Base-by-base conservation (phyloP, 2,888 invertebrate species). In the Choristoneura rosaceana region DNA sequence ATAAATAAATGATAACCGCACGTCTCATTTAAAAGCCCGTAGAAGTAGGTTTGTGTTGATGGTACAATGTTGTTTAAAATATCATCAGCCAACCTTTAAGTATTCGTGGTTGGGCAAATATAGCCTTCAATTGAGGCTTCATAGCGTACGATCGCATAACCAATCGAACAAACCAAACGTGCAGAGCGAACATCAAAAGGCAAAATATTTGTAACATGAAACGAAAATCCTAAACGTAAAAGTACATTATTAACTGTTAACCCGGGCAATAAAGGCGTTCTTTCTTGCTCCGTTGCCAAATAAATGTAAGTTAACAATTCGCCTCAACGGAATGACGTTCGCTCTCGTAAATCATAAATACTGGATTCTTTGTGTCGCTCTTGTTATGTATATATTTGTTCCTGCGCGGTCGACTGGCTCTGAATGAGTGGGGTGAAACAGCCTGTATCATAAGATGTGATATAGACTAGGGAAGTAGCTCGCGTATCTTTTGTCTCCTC, bases 331-430 rank as follows among this genome's bases (percentile, higher is more conserved):
- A 84, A 82, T 82, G 82, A 86, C 82, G 80, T 82, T 80, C 68
- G 41, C 76, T 77, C 79, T 84, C 83, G 81, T 88, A 87, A 88
- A 88, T 89, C 87, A 87, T 85, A 84, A 78, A 80, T 80, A 75
- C 79, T 75, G 68, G 55, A 74, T 78, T 80, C 80, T 82, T 82
- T 82, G 79, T 79, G 64, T 76, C 67, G 43, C 69, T 66, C 71
- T 74, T 77, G 75, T 77, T 78, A 76, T 80, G 77, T 82, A 78
- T 83, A 80, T 83, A 82, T 86, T 85, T 83, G 81, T 81, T 80
- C 75, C 74, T 74, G 80, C 77, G 73, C 80, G 79, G 78, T 77
- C 71, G 69, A 79, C 78, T 79, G 84, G 71, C 73, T 81, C 64
- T 81, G 83, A 85, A 87, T 84, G 79, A 78, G 74, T 70, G 66